Conservation (phyloP, 2,888 invertebrate genomes). For the Drosophila antonietae region DNA sequence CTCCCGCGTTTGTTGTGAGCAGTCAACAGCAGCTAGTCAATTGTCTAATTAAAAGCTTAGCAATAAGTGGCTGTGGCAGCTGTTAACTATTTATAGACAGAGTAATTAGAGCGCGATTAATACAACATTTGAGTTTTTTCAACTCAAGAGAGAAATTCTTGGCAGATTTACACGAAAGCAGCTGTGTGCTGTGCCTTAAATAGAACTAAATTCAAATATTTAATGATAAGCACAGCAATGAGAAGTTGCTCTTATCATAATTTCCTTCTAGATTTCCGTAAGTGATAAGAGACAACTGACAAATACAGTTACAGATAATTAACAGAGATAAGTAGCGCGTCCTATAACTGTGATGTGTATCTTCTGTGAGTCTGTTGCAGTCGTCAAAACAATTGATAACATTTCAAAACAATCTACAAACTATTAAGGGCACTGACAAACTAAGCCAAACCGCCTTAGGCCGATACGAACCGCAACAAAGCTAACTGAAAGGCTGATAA, state of each 20-base stretch:
- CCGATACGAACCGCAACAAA: slow-evolving; percentile 49
- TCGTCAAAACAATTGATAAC: slow-evolving; percentile 36
- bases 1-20: not conserved
- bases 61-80: slow-evolving; percentile 11
- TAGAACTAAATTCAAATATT: slow-evolving; percentile 40
- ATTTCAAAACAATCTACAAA: slow-evolving; percentile 34
- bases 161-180: not conserved
- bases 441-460: slow-evolving; percentile 55
- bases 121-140: not conserved
- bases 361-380: slow-evolving; percentile 15
- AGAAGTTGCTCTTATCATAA: slow-evolving; percentile 33
- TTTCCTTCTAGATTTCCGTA: slow-evolving; percentile 35
- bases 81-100: slow-evolving; percentile 23
- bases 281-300: slow-evolving; percentile 38
- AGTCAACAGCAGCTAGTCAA: not conserved
- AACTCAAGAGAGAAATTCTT: not conserved
- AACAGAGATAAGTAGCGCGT: slow-evolving; percentile 23
- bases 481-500: slow-evolving; percentile 33
- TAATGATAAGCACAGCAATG: slow-evolving; percentile 30
- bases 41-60: slow-evolving; percentile 33
- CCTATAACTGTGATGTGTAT: slow-evolving; percentile 16
- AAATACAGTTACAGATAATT: slow-evolving; percentile 28
- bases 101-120: slow-evolving; percentile 30
- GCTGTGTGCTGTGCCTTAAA: slow-evolving; percentile 28
- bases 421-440: slow-evolving; percentile 48